Evolutionary conservation across 37 sponge, comb jelly and placozoan genomes (phyloP).

Genomic region (Sycon ciliatum): DNA sequence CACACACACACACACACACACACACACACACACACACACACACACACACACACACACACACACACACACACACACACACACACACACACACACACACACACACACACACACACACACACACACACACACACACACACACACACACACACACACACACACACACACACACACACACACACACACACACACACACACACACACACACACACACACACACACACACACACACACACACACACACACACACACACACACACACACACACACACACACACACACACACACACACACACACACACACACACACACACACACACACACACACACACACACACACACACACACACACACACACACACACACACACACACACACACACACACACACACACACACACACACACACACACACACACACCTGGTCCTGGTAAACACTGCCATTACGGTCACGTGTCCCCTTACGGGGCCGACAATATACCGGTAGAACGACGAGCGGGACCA

Average conservation of each 20-base stretch:
- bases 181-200: neutral
- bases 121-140: constrained; percentile 5
- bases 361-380: neutral
- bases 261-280: constrained; percentile 20
- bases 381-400: neutral
- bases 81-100: constrained; percentile 8
- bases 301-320: neutral
- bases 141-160: neutral
- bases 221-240: constrained; percentile 13
- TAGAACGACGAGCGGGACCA: too few relatives aligned
- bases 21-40: constrained; percentile 5
- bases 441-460: too few relatives aligned
- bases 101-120: constrained; percentile 28
- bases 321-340: neutral
- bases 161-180: neutral
- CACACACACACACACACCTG: neutral
- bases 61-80: constrained; percentile 17
- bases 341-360: neutral
- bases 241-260: constrained; percentile 27
- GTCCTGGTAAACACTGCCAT: neutral
- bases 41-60: neutral
- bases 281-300: neutral
- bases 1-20: constrained; percentile 5
- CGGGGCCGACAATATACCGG: too few relatives aligned
- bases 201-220: constrained; percentile 15